phyloP scores from a whole-genome alignment of 2,797 vertebrate species.

The Aplochiton taeniatus region DNA sequence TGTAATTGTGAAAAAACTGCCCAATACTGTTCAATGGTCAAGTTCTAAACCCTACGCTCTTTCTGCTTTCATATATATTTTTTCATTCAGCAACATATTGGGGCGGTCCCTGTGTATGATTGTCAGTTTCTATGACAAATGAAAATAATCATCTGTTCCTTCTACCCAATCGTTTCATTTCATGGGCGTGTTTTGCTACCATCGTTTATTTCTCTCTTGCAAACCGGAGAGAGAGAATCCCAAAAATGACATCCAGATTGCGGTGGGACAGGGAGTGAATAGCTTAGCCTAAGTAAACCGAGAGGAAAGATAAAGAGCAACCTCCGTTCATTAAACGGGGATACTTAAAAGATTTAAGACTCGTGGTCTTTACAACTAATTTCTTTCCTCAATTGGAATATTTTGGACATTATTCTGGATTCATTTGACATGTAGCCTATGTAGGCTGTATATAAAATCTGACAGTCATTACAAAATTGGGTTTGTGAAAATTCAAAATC shows the following conservation, averaged over 20 bases:
- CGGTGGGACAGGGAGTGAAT: constrained; percentile 50
- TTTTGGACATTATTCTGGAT: constrained; percentile 6
- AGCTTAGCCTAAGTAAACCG: not conserved
- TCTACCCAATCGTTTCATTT: constrained; percentile 53
- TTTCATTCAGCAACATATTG: constrained; percentile 45
- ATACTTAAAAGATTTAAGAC: too few relatives aligned
- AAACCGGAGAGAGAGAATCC: constrained; percentile 61
- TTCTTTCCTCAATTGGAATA: not conserved
- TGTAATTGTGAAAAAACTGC: too few relatives aligned
- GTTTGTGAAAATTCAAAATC: constrained; percentile 30
- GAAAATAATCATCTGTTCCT: not conserved
- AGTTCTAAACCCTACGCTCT: too few relatives aligned
- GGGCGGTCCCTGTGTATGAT: constrained; percentile 38
- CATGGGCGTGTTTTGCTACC: constrained; percentile 52
- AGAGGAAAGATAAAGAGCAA: constrained; percentile 18
- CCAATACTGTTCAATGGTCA: too few relatives aligned
- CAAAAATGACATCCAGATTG: constrained; percentile 73
- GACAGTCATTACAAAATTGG: constrained; percentile 9
- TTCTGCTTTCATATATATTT: constrained; percentile 10
- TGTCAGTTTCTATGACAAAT: constrained; percentile 42
- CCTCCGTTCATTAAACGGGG: not conserved
- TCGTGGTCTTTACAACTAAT: not conserved
- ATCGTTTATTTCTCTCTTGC: constrained; percentile 30
- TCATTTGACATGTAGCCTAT: constrained; percentile 31
- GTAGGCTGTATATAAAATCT: not conserved